Evolutionary conservation across 1,140 invertebrate genomes (phyloP).

Genomic region (Psilanteris sp.): DNA sequence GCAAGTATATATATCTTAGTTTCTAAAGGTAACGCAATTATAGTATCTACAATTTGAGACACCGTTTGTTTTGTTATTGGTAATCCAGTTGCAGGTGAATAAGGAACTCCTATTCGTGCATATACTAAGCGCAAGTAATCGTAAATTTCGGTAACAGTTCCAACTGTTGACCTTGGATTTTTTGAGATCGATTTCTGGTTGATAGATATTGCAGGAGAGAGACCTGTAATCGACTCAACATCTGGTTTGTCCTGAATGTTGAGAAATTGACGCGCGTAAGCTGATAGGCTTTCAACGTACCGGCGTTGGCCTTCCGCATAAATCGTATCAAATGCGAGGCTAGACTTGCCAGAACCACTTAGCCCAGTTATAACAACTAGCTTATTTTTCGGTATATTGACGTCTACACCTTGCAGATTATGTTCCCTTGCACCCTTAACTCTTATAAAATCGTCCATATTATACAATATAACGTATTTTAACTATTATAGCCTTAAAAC

Average conservation of each 20-base stretch:
- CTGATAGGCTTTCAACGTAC: slow-evolving; percentile 23
- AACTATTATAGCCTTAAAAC: slow-evolving; percentile 33
- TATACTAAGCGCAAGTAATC: slow-evolving; percentile 28
- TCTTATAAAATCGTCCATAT: slow-evolving; percentile 32
- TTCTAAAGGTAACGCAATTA: slow-evolving; percentile 3
- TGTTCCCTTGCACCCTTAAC: slow-evolving; percentile 25
- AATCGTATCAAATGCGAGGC: slow-evolving; percentile 24
- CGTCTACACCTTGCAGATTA: slow-evolving; percentile 27
- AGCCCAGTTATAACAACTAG: slow-evolving; percentile 29
- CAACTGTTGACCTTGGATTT: slow-evolving; percentile 29
- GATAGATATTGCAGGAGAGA: slow-evolving; percentile 22
- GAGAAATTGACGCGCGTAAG: slow-evolving; percentile 24
- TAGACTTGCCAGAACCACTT: slow-evolving; percentile 27
- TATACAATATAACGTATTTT: slow-evolving; percentile 33
- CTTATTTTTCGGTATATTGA: slow-evolving; percentile 21
- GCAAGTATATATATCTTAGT: slow-evolving; percentile 23
- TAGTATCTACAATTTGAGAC: slow-evolving; percentile 21
- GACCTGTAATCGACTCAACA: slow-evolving; percentile 24
- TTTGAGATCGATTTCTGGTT: slow-evolving; percentile 14
- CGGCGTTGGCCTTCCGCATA: slow-evolving; percentile 23
- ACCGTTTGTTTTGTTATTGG: slow-evolving; percentile 24
- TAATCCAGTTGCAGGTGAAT: slow-evolving; percentile 21
- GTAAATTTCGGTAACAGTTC: slow-evolving; percentile 27
- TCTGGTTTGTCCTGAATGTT: slow-evolving; percentile 9
- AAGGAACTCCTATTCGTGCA: slow-evolving; percentile 21